Evolutionary conservation across 2,888 invertebrate genomes (phyloP).

Genomic region (Acleris cristana): DNA sequence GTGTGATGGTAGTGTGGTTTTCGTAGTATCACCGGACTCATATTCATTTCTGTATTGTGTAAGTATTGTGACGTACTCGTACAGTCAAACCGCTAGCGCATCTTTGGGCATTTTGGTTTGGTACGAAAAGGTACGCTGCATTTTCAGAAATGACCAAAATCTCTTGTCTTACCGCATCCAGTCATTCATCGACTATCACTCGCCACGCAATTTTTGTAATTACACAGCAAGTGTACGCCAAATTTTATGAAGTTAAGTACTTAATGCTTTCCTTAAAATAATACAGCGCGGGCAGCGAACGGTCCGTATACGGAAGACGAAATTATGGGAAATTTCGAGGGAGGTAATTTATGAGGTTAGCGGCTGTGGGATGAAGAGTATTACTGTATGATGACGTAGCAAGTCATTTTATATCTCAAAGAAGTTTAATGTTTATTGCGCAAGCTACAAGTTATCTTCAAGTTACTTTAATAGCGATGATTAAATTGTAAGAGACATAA

Average conservation of each 20-base stretch:
- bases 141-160: no score
- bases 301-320: slow-evolving; percentile 55
- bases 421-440: no score
- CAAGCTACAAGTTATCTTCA: no score
- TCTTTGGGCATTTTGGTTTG: no score
- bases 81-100: no score
- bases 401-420: not conserved
- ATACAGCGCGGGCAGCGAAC: slow-evolving; percentile 65
- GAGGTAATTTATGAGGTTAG: slow-evolving; percentile 20
- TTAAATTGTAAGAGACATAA: no score
- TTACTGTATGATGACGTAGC: not conserved
- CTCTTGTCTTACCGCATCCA: slow-evolving; percentile 46
- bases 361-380: slow-evolving; percentile 4
- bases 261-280: slow-evolving; percentile 71
- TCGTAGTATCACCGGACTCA: no score
- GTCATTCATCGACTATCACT: slow-evolving; percentile 38
- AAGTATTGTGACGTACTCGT: no score
- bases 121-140: no score
- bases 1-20: no score
- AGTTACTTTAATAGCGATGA: no score
- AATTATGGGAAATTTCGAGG: slow-evolving; percentile 45
- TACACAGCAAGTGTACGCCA: slow-evolving; percentile 65
- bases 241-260: slow-evolving; percentile 69
- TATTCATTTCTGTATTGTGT: no score
- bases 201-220: slow-evolving; percentile 68